Conservation (phyloP, 1,140 invertebrate species). For the Vollenhovia emeryi region DNA sequence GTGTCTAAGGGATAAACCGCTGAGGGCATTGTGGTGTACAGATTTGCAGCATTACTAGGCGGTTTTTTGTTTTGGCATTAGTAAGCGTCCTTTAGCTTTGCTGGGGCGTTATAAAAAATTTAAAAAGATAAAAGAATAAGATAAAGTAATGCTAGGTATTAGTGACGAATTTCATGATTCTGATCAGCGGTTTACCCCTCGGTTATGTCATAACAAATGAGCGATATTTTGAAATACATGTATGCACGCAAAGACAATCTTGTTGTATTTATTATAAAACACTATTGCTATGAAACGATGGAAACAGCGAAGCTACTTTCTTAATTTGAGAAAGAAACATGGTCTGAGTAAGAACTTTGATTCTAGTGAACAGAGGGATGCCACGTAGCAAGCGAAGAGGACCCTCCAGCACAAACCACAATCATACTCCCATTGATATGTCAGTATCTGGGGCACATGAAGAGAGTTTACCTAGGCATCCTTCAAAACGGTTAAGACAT, state of each 20-base stretch:
- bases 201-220: too few species aligned
- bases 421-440: slow-evolving; percentile 81
- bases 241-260: background rate
- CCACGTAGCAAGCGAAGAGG: slow-evolving; percentile 85
- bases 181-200: too few species aligned
- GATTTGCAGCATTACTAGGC: too few species aligned
- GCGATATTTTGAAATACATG: background rate
- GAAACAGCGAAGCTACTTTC: background rate
- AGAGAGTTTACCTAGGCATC: slow-evolving; percentile 81
- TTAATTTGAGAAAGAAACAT: background rate
- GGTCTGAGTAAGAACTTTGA: slow-evolving; percentile 18
- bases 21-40: too few species aligned
- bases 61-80: too few species aligned
- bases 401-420: slow-evolving; percentile 83
- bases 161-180: too few species aligned
- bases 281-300: too few species aligned
- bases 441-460: slow-evolving; percentile 81
- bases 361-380: slow-evolving; percentile 81
- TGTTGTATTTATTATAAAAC: background rate
- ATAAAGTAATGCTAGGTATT: too few species aligned
- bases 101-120: too few species aligned
- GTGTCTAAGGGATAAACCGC: too few species aligned
- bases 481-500: slow-evolving; percentile 82
- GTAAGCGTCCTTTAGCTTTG: too few species aligned
- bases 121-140: too few species aligned